Percentiles rank a stretch among this genome's conserved stretches.
These are phyloP conservation scores for Sapayoa aenigma DNA, from an alignment of 2,113 vertebrate genomes.

Conservation along the genomic window DNA sequence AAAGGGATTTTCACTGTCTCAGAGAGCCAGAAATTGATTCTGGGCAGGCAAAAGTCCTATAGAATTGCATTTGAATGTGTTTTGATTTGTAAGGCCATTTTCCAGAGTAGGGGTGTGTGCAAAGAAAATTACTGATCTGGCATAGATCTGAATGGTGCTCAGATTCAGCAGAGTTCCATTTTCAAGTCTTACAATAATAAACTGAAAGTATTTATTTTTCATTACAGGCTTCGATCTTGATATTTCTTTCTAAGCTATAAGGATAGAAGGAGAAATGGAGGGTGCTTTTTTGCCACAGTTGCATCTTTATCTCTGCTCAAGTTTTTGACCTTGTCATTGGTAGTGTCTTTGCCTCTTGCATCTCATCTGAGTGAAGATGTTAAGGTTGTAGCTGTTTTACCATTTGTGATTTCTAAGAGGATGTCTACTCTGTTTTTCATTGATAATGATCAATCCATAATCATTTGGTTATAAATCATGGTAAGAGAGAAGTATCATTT, in stretches of 20 bases:
- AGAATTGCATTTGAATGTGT: background rate
- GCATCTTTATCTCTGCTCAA: background rate
- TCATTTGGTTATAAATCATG: background rate
- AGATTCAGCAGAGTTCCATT: background rate
- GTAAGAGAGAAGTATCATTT: background rate
- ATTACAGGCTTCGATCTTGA: background rate
- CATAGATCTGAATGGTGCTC: background rate
- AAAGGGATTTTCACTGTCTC: background rate
- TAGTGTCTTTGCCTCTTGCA: background rate
- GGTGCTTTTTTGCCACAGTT: background rate
- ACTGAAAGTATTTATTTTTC: background rate
- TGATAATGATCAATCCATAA: background rate
- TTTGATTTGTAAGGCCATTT: background rate
- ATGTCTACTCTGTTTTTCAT: background rate
- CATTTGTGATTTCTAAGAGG: background rate
- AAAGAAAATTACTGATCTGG: background rate
- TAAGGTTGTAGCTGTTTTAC: background rate
- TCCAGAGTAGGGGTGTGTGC: background rate
- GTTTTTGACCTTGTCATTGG: background rate
- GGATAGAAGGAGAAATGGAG: background rate
- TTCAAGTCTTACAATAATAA: background rate
- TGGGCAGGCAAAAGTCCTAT: background rate
- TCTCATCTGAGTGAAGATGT: background rate
- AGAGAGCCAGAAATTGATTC: background rate
- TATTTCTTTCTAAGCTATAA: background rate